These are phyloP conservation scores for Neotragus moschatus DNA, from an alignment of 2,113 vertebrate species.

Conservation along the genomic window DNA sequence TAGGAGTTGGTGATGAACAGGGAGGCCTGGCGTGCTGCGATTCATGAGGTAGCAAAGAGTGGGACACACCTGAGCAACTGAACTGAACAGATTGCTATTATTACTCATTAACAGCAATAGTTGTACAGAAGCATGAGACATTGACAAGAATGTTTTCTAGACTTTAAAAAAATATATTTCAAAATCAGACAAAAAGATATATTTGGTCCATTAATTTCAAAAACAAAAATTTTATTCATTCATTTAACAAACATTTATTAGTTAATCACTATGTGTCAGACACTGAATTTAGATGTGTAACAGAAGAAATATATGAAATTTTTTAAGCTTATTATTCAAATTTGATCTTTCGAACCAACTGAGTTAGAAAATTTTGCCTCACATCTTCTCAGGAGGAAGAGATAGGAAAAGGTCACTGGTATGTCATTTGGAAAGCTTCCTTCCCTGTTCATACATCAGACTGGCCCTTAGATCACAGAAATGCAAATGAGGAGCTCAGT, in stretches of 20 bases:
- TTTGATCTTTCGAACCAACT: neutral
- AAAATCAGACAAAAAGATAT: neutral
- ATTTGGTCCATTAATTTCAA: neutral
- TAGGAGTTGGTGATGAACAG: too few relatives aligned
- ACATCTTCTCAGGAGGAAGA: neutral
- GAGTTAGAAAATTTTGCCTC: neutral
- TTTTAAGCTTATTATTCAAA: neutral
- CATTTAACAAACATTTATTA: neutral
- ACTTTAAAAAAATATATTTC: neutral
- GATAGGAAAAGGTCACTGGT: neutral
- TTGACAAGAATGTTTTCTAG: neutral
- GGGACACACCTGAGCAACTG: rapidly evolving
- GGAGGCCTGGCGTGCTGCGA: too few relatives aligned
- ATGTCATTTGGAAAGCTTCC: neutral
- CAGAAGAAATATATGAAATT: neutral
- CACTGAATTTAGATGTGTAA: neutral
- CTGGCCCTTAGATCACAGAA: neutral
- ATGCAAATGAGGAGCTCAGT: neutral
- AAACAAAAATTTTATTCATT: neutral
- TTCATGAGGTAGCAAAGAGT: too few relatives aligned
- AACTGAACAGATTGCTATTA: neutral
- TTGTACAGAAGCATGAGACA: neutral
- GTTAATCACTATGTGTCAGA: neutral
- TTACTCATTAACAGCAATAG: neutral
- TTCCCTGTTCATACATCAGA: neutral